Evolutionary conservation across 2,113 vertebrate species (phyloP).

Genomic region (Gasterosteus aculeatus): DNA sequence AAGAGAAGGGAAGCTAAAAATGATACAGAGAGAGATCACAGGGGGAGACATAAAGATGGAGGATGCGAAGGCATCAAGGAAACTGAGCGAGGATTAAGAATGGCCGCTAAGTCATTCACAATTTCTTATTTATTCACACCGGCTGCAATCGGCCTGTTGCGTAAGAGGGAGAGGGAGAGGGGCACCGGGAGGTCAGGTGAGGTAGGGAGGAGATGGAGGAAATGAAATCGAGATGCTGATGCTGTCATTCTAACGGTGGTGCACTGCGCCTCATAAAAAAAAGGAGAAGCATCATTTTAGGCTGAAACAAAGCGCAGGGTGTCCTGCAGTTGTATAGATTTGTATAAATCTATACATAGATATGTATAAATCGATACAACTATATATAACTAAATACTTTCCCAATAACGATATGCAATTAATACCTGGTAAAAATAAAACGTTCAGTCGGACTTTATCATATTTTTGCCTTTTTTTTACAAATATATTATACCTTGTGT

Average conservation of each 20-base stretch:
- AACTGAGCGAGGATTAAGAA: constrained; percentile 64
- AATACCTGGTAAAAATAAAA: no score
- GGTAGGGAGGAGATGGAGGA: constrained; percentile 12
- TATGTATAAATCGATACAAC: not conserved
- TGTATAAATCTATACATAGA: not conserved
- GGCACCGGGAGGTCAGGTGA: constrained; percentile 36
- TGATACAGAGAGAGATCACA: not conserved
- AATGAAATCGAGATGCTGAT: constrained; percentile 3
- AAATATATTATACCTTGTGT: no score
- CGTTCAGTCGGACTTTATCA: no score
- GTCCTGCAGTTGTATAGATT: not conserved
- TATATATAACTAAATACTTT: no score
- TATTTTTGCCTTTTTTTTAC: no score
- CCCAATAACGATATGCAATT: no score
- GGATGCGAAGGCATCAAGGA: constrained; percentile 17
- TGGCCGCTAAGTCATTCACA: constrained; percentile 77
- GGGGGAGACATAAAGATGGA: not conserved
- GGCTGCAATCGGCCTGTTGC: constrained; percentile 38
- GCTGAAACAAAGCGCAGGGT: not conserved
- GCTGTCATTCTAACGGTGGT: constrained; percentile 4
- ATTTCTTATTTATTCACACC: constrained; percentile 65
- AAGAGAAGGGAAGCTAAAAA: not conserved
- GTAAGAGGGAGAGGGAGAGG: constrained; percentile 31
- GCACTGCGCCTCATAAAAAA: constrained; percentile 19
- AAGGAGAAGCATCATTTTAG: not conserved